Evolutionary conservation across 2,113 vertebrate species (phyloP).

Genomic region (human (Homo sapiens)): GRCh38 chr11:85224001-85224500

Average conservation of each 20-base stretch:
- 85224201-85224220: background rate
- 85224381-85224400: background rate
- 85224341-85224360: background rate
- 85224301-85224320: background rate
- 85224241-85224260: background rate
- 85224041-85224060: background rate
- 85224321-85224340: background rate
- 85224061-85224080: background rate
- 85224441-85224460: background rate
- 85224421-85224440: background rate
- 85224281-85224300: background rate
- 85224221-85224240: background rate
- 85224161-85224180: background rate
- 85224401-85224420: background rate
- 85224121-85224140: background rate
- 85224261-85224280: background rate
- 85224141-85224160: background rate
- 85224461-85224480: background rate
- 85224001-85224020: slow-evolving; percentile 13
- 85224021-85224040: background rate
- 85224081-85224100: slow-evolving; percentile 24
- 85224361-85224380: background rate
- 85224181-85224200: background rate
- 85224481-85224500: slow-evolving; percentile 8
- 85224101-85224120: background rate